Evolutionary conservation across 2,888 invertebrate species (phyloP), one percentile per base, ranked within the genome.

Genomic region (Dione juno): DNA sequence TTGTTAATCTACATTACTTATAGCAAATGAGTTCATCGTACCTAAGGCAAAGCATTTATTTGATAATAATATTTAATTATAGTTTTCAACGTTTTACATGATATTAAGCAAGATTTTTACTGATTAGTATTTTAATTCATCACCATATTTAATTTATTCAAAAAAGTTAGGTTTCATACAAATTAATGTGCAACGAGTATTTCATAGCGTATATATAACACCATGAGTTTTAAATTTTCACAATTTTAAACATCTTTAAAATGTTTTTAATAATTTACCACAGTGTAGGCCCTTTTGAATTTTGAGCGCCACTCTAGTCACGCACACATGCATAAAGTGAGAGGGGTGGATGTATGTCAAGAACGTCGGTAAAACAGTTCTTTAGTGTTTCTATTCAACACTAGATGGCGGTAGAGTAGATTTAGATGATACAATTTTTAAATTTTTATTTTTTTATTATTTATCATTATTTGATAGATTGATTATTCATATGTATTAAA

Each of bases 281-380:
- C 64, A 53, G 58, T 65, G 70, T 59, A 37, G 69, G 72, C 59
- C 74, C 73, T 75, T 78, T 79, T 74, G 78, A 88, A 87, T 85
- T 87, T 85, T 77, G 86, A 80, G 85, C 84, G 86, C 84, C 80
- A 82, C 82, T 79, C 73, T 72, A 43, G 28, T 48, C 73, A 86
- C 86, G 64, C 89, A 88, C 88, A 89, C 89, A 85, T 74, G 66
- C 41, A 78, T 48, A 77, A 0, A 58, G 57, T 72, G 76, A 78
- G 74, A 74, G 77, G 77, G 77, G 70, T 73, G 67, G 37, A 76
- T 76, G 71, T 75, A 59, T 78, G 76, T 76, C 77, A 53, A 77
- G 67, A 58, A 10, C 58, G 83, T 82, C 81, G 85, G 77, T 88
- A 85, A 85, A 87, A 75, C 86, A 87, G 88, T 74, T 1, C 35